Conservation (phyloP, 2,888 invertebrate genomes). For the Hololepta plana region DNA sequence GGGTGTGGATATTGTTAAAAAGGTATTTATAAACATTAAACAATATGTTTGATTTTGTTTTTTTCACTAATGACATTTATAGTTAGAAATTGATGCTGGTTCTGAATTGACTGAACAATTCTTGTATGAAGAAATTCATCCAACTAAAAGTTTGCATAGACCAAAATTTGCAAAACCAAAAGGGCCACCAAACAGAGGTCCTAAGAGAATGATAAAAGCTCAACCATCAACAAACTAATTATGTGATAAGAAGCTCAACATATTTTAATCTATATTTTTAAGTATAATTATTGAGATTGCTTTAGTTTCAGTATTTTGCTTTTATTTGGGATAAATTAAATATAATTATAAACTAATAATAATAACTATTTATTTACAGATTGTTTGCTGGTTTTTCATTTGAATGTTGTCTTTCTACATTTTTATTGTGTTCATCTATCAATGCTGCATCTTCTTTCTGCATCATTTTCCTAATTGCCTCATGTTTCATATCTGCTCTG, state of each 20-base stretch:
- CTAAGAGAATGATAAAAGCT: conserved; percentile 68
- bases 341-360: neutral
- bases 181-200: conserved; percentile 86
- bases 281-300: conserved; percentile 5
- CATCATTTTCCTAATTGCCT: too few species aligned
- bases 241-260: conserved; percentile 1
- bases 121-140: conserved; percentile 86
- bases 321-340: conserved; percentile 2
- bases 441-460: conserved; percentile 6
- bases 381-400: conserved; percentile 3
- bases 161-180: conserved; percentile 94
- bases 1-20: conserved; percentile 66
- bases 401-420: neutral
- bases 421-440: conserved; percentile 1
- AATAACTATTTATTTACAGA: conserved; percentile 4
- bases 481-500: too few species aligned
- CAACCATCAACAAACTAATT: conserved; percentile 24
- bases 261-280: conserved; percentile 3
- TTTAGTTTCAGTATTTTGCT: conserved; percentile 1
- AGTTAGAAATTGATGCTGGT: conserved; percentile 85
- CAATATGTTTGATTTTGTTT: conserved; percentile 3
- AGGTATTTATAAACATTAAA: conserved; percentile 48
- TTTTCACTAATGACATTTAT: conserved; percentile 14
- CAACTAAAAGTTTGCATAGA: conserved; percentile 70
- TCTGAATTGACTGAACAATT: conserved; percentile 80